Evolutionary conservation across 2,797 vertebrate species (phyloP).

Genomic region (Podarcis lilfordi): DNA sequence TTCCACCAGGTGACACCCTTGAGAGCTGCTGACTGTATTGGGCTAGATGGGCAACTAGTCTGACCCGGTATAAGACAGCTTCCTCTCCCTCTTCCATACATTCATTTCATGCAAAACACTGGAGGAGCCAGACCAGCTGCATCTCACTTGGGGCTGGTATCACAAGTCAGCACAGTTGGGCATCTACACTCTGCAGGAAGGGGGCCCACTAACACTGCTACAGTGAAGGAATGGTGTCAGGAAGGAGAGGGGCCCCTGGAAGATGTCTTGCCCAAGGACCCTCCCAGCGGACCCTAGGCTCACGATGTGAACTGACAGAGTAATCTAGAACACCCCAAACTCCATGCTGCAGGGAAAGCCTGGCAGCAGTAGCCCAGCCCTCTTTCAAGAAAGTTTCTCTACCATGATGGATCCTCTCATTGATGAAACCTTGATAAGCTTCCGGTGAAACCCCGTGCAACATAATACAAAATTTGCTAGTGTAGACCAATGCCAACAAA

Average conservation of each 20-base stretch:
- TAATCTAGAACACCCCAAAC: not conserved
- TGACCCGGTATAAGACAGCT: not conserved
- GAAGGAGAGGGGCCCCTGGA: too few species aligned
- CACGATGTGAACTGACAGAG: not conserved
- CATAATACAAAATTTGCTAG: not conserved
- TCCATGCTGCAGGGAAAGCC: too few species aligned
- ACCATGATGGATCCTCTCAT: not conserved
- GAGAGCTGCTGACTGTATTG: not conserved
- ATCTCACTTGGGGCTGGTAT: too few species aligned
- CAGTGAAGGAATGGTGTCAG: too few species aligned
- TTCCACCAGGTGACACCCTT: not conserved
- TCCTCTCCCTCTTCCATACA: not conserved
- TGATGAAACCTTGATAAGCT: too few species aligned
- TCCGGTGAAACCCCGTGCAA: not conserved
- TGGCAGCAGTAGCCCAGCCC: not conserved
- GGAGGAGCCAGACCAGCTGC: too few species aligned
- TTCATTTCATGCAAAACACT: not conserved
- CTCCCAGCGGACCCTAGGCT: not conserved
- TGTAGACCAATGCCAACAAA: not conserved
- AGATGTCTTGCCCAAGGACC: too few species aligned
- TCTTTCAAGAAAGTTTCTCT: not conserved
- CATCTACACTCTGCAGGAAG: too few species aligned
- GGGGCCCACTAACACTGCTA: too few species aligned
- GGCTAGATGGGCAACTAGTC: not conserved
- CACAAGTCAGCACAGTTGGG: too few species aligned